Base-by-base conservation (phyloP, 2,888 invertebrate species). In the Nudaria mundana region DNA sequence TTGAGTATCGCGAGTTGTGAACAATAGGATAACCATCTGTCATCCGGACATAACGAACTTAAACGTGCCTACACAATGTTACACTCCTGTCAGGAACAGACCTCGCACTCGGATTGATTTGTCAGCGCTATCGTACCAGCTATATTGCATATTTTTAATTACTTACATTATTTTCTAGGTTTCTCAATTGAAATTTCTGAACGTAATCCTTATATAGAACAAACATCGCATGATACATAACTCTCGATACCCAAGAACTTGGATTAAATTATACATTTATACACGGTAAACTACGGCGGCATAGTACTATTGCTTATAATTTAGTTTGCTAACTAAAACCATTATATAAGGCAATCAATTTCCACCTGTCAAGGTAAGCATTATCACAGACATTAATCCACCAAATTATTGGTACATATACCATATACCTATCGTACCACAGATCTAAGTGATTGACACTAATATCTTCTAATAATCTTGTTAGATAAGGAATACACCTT, bases 21-120 rank as follows among this genome's bases (percentile, higher is more conserved):
- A 76, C 72, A 74, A 71, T 72, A 67, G 71, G 68, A 71, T 71
- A 75, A 69, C 76, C 75, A 77, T 77, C 74, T 76, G 76, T 80
- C 77, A 76, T 71, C 67, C 66, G 66, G 64, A 63, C 63, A 56
- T 74, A 70, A 75, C 71, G 66, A 74, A 73, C 75, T 71, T 73
- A 75, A 75, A 76, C 77, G 66, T 64, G 65, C 62, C 64, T 54
- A 59, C 63, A 73, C 75, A 76, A 69, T 66, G 56, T 56, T 53
- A 44, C 40, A 34, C 28, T 24, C 32, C 57, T 53, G 56, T 49
- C 54, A 36, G 38, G 31, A 18, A 37, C 55, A 51, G 55, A 37
- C 52, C 54, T 53, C 58, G 48, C 51, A 46, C 40, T 24, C 40
- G 51, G 61, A 60, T 58, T 60, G 61, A 58, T 58, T 58, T 60